A percentile compares a stretch with the other conserved stretches of the same genome.
These are phyloP conservation scores for Poeciliopsis turrubarensis DNA, from an alignment of 2,113 vertebrate species.

Conservation along the genomic window DNA sequence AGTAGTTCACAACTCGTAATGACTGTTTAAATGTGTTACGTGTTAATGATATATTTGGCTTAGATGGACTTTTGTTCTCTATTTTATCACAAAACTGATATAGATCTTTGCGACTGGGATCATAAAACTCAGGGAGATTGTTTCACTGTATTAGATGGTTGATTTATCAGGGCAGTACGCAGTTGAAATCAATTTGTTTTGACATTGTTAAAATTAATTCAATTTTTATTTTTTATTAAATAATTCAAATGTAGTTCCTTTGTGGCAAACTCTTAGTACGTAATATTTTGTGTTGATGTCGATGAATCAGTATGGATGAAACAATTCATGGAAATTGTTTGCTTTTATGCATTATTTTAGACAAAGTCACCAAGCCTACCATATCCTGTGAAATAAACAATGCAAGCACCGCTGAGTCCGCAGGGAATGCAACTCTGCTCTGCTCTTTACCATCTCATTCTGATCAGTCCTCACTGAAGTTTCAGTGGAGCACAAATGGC, in stretches of 20 bases:
- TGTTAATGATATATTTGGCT: neutral
- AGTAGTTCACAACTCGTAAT: too few species aligned
- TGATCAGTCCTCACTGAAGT: neutral
- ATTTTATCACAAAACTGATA: neutral
- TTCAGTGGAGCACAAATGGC: constrained; percentile 41
- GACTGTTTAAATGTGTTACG: too few species aligned
- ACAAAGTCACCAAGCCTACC: constrained; percentile 37
- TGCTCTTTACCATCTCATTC: constrained; percentile 40
- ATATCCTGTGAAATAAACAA: constrained; percentile 49
- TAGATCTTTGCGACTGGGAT: neutral
- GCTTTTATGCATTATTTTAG: constrained; percentile 21
- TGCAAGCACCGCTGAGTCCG: neutral
- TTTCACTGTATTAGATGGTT: neutral
- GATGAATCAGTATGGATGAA: neutral
- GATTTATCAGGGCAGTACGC: neutral
- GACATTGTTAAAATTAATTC: neutral
- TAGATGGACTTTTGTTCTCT: neutral
- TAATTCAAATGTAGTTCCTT: neutral
- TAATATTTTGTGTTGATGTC: too few species aligned
- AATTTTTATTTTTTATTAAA: neutral
- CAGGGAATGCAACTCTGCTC: constrained; percentile 24
- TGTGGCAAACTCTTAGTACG: too few species aligned
- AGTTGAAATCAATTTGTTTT: neutral
- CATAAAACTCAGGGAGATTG: neutral
- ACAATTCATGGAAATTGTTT: neutral